Evolutionary conservation across 2,797 vertebrate species (phyloP).

Genomic region (Diceros bicornis): DNA sequence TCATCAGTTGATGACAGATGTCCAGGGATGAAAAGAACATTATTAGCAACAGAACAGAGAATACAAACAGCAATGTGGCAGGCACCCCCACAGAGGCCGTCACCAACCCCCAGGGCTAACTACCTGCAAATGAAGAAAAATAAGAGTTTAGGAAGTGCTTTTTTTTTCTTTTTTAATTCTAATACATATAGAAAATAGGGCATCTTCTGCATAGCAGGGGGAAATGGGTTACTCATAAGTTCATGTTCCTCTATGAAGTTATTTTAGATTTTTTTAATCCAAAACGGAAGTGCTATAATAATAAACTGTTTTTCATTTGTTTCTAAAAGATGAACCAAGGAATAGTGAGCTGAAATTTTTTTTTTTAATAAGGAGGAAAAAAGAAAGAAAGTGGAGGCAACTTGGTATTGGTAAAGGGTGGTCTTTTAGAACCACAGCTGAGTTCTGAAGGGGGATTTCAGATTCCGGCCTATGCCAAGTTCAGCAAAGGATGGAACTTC

Average conservation of each 20-base stretch:
- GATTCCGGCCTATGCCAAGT: rapidly evolving
- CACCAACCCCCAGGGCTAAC: background rate
- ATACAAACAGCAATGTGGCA: background rate
- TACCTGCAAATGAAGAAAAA: slow-evolving; percentile 68
- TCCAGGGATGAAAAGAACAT: slow-evolving; percentile 39
- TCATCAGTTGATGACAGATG: slow-evolving; percentile 42
- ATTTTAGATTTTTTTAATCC: background rate
- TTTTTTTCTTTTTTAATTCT: background rate
- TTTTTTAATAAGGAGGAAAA: background rate
- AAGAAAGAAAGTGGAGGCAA: background rate
- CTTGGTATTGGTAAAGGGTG: no score
- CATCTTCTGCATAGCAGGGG: slow-evolving; percentile 29
- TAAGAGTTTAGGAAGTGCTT: slow-evolving; percentile 15
- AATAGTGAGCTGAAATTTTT: background rate
- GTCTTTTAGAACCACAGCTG: background rate
- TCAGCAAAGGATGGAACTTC: background rate
- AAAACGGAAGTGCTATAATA: background rate
- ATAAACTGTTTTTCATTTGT: slow-evolving; percentile 14
- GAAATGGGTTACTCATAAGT: slow-evolving; percentile 56
- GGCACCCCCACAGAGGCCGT: background rate
- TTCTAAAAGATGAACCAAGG: background rate
- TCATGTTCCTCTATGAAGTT: background rate
- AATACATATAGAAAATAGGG: slow-evolving; percentile 58
- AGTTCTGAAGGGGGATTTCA: rapidly evolving
- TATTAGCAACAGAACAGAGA: slow-evolving; percentile 42